Conservation (phyloP, 2,888 invertebrate genomes). For the Napeogenes inachia region DNA sequence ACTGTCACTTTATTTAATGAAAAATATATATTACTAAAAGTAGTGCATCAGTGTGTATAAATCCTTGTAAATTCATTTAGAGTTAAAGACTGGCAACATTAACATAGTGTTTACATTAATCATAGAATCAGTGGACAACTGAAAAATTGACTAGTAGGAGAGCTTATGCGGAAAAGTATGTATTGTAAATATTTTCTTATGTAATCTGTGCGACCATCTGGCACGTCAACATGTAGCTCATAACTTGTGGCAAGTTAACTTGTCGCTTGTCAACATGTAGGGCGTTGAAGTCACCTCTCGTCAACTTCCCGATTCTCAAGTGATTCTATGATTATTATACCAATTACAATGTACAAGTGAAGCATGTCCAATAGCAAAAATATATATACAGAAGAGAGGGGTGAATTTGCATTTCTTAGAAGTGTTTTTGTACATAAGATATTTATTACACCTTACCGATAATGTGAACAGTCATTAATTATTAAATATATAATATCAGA, state of each 20-base stretch:
- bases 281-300: too few relatives aligned
- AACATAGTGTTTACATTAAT: slow-evolving; percentile 9
- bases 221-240: too few relatives aligned
- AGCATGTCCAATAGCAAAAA: slow-evolving; percentile 5
- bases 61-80: slow-evolving; percentile 4
- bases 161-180: slow-evolving; percentile 4
- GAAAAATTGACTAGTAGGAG: slow-evolving; percentile 5
- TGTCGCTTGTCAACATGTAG: too few relatives aligned
- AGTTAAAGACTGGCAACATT: slow-evolving; percentile 21
- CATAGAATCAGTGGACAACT: too few relatives aligned
- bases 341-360: not conserved
- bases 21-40: slow-evolving; percentile 5
- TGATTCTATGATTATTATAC: too few relatives aligned
- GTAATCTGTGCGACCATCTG: too few relatives aligned
- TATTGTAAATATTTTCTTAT: slow-evolving; percentile 2
- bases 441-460: slow-evolving; percentile 26
- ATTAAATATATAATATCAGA: slow-evolving; percentile 11
- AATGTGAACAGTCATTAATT: slow-evolving; percentile 27
- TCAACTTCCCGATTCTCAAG: too few relatives aligned
- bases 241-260: too few relatives aligned
- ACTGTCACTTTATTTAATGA: slow-evolving; percentile 1
- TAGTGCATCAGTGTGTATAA: slow-evolving; percentile 10
- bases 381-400: not conserved
- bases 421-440: slow-evolving; percentile 27
- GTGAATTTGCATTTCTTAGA: not conserved